Base-by-base conservation (phyloP, 2,113 vertebrate species). In the Ivindomyrus marchei region DNA sequence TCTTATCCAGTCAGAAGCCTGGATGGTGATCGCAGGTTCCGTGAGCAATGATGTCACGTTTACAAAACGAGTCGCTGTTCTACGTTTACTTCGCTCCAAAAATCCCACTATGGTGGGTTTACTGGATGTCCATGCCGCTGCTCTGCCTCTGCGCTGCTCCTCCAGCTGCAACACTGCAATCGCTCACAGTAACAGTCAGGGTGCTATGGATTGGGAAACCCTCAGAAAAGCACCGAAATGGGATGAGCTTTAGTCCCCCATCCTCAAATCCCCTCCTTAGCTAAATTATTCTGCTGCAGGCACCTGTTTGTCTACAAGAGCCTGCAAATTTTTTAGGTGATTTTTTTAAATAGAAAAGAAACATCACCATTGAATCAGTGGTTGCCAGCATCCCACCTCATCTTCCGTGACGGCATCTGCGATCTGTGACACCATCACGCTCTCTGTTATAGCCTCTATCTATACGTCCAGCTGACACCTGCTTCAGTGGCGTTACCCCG, bases 31-130 rank as follows among this genome's bases (percentile, higher is more conserved):
- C 94, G 94, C 94, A 93, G 93, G 93, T 94, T 93, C 94, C 94
- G 95, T 96, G 95, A 96, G 95, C 96, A 96, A 96, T 96, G 96
- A 96, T 96, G 96, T 96, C 96, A 96, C 95, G 94, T 96, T 95
- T 96, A 94, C 94, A 94, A 90, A 86, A 87, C 21, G 47, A 66
- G 58, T 52, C 89, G 77, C 53, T 42, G 52, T 87, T 49, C 24
- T 87, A 36, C 56, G 31, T 87, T 87, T 87, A 70, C 85, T 85
- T 85, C 39, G 39, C 52, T 62, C 56, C 52, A 66, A 88, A 89
- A n/a, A 36, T 50, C 42, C 17, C 50, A 4, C 47, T 17, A 50
- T 21, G 36, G 8, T 80, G 45, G 45, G 88, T 80, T 52, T 80
- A 24, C 77, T 39, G 27, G 17, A 53, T 21, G 66, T 80, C n/a